These are phyloP conservation scores for Aspidiotus rigidus DNA, from an alignment of 2,888 invertebrate genomes.

Conservation along the genomic window DNA sequence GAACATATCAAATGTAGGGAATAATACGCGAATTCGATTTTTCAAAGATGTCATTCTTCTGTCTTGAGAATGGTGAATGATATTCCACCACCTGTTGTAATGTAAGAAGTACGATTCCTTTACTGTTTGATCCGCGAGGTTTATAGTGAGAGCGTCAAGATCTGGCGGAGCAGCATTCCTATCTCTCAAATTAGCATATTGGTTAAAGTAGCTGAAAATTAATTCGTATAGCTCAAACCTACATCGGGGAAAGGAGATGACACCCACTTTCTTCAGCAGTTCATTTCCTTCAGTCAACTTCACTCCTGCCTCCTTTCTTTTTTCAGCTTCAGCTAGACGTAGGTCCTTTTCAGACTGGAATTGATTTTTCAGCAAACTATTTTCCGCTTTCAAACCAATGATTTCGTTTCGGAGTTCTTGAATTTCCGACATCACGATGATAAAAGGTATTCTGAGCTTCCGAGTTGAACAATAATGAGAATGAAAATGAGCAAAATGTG, in stretches of 20 bases:
- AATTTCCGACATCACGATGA: too few species aligned
- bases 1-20: not conserved
- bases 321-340: not conserved
- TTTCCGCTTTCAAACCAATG: not conserved
- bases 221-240: constrained; percentile 1
- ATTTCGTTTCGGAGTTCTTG: not conserved
- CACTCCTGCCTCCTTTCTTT: not conserved
- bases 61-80: not conserved
- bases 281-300: not conserved
- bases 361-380: not conserved
- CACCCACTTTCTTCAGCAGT: constrained; percentile 5
- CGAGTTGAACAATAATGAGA: too few species aligned
- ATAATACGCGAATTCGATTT: not conserved
- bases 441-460: too few species aligned
- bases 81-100: constrained; percentile 5
- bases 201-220: not conserved
- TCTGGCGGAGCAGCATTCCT: not conserved
- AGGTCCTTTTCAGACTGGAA: not conserved
- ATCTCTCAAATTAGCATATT: not conserved
- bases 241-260: not conserved
- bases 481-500: too few species aligned
- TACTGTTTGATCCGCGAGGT: not conserved
- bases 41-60: not conserved
- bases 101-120: not conserved
- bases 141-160: not conserved